Evolutionary conservation across 2,797 vertebrate species (phyloP).

Genomic region (Peromyscus aztecus): DNA sequence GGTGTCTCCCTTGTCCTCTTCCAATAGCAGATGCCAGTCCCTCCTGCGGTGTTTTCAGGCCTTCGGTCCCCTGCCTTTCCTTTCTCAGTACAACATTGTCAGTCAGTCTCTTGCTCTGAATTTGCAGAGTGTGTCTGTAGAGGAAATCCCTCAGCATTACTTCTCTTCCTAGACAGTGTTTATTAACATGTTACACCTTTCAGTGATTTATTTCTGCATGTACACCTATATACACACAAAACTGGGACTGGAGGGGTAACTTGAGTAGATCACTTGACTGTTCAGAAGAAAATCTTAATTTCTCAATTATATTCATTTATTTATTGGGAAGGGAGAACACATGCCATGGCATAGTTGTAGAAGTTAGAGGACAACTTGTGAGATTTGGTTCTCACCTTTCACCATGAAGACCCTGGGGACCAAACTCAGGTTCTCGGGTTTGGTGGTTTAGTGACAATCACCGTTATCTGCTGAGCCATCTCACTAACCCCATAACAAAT

Average conservation of each 20-base stretch:
- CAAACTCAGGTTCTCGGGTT: background rate
- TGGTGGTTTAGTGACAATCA: background rate
- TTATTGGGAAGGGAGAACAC: background rate
- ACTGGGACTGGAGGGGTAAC: background rate
- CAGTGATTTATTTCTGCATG: background rate
- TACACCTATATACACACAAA: background rate
- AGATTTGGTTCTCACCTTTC: background rate
- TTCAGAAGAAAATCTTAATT: background rate
- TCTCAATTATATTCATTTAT: background rate
- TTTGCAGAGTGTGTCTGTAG: background rate
- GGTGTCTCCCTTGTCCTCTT: background rate
- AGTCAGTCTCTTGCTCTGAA: background rate
- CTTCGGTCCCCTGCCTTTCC: background rate
- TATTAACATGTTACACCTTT: background rate
- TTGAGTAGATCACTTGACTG: background rate
- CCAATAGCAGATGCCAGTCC: background rate
- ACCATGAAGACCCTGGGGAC: too few relatives aligned
- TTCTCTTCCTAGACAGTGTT: background rate
- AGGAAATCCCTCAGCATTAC: background rate
- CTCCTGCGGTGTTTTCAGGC: background rate
- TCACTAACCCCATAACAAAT: background rate
- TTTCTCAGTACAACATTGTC: background rate
- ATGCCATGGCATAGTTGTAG: background rate
- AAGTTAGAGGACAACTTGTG: background rate
- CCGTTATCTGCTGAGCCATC: background rate